Evolutionary conservation across 2,888 invertebrate genomes (phyloP).

Genomic region (Dastarcus helophoroides): DNA sequence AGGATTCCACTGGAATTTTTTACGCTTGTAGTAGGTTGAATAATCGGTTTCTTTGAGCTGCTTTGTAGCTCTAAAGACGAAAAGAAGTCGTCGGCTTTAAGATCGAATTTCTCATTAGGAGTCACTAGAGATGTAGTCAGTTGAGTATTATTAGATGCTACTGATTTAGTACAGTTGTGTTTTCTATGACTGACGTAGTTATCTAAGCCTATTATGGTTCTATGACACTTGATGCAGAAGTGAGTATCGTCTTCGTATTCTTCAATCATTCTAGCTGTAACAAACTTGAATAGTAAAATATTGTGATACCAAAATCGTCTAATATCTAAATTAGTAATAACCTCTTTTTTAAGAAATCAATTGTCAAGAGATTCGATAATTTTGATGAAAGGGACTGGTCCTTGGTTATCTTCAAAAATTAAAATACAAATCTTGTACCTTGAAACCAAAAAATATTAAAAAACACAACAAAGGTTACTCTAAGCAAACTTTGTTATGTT

Average conservation of each 20-base stretch:
- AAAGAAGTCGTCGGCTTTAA: conserved; percentile 79
- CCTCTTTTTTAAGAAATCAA: too few species aligned
- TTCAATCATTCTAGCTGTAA: conserved; percentile 5
- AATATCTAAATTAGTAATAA: too few species aligned
- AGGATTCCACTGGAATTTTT: conserved; percentile 33
- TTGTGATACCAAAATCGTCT: too few species aligned
- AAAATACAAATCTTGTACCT: too few species aligned
- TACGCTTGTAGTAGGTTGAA: conserved; percentile 38
- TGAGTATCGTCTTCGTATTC: conserved; percentile 68
- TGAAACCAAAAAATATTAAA: too few species aligned
- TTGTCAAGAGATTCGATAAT: too few species aligned
- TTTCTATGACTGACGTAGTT: conserved; percentile 79
- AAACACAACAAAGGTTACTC: too few species aligned
- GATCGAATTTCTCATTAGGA: conserved; percentile 43
- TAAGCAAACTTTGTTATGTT: too few species aligned
- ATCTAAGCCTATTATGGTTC: conserved; percentile 72
- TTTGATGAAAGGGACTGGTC: too few species aligned
- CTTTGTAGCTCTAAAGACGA: conserved; percentile 71
- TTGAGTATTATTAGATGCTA: conserved; percentile 25
- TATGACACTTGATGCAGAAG: conserved; percentile 77
- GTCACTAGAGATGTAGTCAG: conserved; percentile 28
- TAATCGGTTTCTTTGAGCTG: conserved; percentile 47
- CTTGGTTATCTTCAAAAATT: too few species aligned
- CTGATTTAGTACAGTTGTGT: conserved; percentile 47
- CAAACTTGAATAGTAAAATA: too few species aligned